Percentiles rank a stretch among this genome's conserved stretches.
These are phyloP conservation scores for Setophaga petechia DNA, from an alignment of 2,113 vertebrate genomes.

Conservation along the genomic window DNA sequence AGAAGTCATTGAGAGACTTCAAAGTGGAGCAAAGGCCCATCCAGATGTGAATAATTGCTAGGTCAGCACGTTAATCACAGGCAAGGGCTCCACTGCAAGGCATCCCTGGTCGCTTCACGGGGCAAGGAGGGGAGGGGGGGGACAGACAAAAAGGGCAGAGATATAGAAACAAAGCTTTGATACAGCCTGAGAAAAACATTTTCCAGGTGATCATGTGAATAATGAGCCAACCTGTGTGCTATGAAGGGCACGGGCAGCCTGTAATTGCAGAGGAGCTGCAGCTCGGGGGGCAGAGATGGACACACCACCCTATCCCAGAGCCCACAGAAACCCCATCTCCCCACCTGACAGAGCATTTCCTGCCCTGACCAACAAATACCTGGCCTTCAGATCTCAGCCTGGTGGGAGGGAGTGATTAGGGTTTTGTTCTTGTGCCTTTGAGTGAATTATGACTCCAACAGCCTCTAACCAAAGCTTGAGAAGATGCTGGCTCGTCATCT, in stretches of 20 bases:
- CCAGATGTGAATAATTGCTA: constrained; percentile 75
- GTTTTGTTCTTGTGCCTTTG: neutral
- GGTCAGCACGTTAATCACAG: constrained; percentile 72
- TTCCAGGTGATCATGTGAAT: constrained; percentile 51
- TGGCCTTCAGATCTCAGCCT: neutral
- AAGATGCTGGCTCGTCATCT: constrained; percentile 33
- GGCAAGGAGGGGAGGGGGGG: neutral
- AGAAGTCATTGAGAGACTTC: constrained; percentile 68
- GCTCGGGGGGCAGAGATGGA: neutral
- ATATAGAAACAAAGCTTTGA: constrained; percentile 41
- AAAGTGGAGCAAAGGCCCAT: constrained; percentile 62
- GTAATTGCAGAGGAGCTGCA: constrained; percentile 34
- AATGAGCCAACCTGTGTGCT: constrained; percentile 27
- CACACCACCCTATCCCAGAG: neutral
- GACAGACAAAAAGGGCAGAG: neutral
- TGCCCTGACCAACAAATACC: neutral
- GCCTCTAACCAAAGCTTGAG: neutral
- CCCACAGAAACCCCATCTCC: neutral
- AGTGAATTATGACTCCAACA: neutral
- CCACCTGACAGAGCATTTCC: neutral
- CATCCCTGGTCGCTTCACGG: constrained; percentile 16
- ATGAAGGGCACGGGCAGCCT: neutral
- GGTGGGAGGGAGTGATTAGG: neutral
- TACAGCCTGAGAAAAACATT: constrained; percentile 52
- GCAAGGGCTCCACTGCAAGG: neutral